A percentile compares a stretch with the other conserved stretches of the same genome.
phyloP scores from a whole-genome alignment of 2,888 invertebrate species.

The Pardosa pseudoannulata region DNA sequence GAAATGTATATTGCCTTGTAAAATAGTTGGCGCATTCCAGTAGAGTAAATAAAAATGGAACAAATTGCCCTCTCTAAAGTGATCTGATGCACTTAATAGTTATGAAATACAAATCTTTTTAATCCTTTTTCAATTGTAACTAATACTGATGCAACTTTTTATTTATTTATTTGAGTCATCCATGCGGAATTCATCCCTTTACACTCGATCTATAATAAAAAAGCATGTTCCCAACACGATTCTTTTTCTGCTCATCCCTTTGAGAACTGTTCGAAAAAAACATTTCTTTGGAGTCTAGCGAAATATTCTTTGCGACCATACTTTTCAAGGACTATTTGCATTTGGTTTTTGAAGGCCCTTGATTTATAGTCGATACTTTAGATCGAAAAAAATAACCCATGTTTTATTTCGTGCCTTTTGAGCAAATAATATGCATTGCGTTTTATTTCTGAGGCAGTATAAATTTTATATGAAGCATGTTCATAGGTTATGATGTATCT shows the following conservation, averaged over 20 bases:
- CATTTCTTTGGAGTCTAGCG: not conserved
- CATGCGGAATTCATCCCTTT: not conserved
- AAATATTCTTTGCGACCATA: not conserved
- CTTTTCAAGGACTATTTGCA: not conserved
- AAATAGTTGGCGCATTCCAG: no score
- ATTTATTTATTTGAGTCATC: not conserved
- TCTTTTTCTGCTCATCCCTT: not conserved
- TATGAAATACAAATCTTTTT: not conserved
- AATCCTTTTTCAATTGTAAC: not conserved
- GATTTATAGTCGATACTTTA: not conserved
- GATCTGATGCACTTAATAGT: no score
- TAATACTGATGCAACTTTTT: not conserved
- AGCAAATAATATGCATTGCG: no score
- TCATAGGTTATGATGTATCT: no score
- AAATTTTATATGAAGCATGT: no score
- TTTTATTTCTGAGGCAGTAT: no score
- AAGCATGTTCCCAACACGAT: not conserved
- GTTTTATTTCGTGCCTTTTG: no score
- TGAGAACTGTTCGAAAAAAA: not conserved
- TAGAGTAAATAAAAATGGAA: no score
- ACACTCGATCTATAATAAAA: not conserved
- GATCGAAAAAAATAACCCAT: no score
- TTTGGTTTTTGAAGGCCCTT: not conserved
- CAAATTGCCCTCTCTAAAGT: no score
- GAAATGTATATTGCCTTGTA: no score